Evolutionary conservation across 2,113 vertebrate genomes (phyloP).

Genomic region (Oplegnathus fasciatus): DNA sequence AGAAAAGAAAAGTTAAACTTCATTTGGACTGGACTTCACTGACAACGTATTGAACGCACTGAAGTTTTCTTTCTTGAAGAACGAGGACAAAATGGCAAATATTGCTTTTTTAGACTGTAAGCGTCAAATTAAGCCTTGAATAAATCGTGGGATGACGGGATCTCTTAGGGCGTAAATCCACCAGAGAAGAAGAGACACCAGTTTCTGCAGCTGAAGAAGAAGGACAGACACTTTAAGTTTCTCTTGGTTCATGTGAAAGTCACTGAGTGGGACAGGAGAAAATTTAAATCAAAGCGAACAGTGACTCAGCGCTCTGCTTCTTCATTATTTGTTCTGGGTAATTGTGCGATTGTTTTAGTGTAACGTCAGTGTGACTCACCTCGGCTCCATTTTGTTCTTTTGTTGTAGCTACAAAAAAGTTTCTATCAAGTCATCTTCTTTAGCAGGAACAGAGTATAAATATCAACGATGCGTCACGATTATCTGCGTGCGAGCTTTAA

Average conservation of each 20-base stretch:
- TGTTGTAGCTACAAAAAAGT: neutral
- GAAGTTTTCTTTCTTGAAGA: too few species aligned
- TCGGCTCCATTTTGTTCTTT: neutral
- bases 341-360: conserved; percentile 60
- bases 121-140: too few species aligned
- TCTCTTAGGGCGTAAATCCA: neutral
- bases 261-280: neutral
- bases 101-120: too few species aligned
- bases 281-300: neutral
- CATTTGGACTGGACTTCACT: too few species aligned
- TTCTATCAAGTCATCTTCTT: neutral
- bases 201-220: neutral
- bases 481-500: neutral
- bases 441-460: neutral
- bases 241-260: neutral
- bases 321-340: conserved; percentile 32
- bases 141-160: neutral
- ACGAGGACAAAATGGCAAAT: too few species aligned
- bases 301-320: conserved; percentile 6
- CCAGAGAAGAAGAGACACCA: neutral
- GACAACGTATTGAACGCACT: too few species aligned
- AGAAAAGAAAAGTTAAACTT: too few species aligned
- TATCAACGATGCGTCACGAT: neutral
- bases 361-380: conserved; percentile 42
- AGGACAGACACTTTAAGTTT: neutral